phyloP scores from a whole-genome alignment of 2,797 vertebrate species.

The Anguilla obscura region DNA sequence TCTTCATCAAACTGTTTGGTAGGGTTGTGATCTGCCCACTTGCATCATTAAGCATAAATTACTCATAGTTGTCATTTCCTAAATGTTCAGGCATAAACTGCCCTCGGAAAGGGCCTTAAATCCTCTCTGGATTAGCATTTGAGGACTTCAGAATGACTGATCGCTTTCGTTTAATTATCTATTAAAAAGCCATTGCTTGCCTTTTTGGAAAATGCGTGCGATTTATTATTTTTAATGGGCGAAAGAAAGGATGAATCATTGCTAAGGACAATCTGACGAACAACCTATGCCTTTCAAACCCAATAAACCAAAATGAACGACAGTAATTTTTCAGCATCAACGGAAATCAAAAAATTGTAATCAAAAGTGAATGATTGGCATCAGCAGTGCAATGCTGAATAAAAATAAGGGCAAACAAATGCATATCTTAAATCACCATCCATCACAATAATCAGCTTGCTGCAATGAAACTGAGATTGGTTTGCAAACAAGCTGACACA shows the following conservation, averaged over 20 bases:
- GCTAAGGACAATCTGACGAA: not conserved
- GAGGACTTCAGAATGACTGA: constrained; percentile 55
- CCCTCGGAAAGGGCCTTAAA: constrained; percentile 49
- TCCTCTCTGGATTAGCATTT: constrained; percentile 50
- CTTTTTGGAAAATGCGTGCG: constrained; percentile 27
- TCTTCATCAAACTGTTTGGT: not conserved
- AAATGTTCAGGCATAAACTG: constrained; percentile 29
- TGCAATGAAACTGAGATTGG: not conserved
- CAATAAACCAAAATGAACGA: not conserved
- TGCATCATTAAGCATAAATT: not conserved
- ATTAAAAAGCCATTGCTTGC: constrained; percentile 56
- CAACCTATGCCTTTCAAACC: not conserved
- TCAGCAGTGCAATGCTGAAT: not conserved
- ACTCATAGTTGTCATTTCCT: not conserved
- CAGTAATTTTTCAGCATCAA: not conserved
- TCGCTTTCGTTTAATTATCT: constrained; percentile 60
- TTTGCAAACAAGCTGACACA: not conserved
- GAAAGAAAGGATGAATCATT: constrained; percentile 1
- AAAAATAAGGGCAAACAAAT: not conserved
- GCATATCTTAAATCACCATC: not conserved
- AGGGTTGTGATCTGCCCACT: not conserved
- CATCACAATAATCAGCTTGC: not conserved
- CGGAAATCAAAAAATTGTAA: no score
- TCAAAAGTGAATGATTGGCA: not conserved
- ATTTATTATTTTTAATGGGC: constrained; percentile 18